phyloP scores from a whole-genome alignment of 2,797 vertebrate species.

The Leuciscus waleckii region DNA sequence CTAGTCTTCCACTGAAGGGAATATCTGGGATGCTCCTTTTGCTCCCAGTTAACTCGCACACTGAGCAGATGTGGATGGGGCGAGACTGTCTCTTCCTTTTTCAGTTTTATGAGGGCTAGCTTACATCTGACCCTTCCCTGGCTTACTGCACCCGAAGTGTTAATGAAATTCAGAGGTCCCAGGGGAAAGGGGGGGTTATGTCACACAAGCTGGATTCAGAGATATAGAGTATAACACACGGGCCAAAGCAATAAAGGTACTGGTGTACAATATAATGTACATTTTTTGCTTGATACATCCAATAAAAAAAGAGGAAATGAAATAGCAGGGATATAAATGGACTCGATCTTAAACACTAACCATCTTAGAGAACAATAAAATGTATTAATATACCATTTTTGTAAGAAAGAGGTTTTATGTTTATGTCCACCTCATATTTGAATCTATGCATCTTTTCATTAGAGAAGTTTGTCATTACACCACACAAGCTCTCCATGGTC shows the following conservation, averaged over 20 bases:
- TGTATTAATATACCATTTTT: not conserved
- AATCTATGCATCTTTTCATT: not conserved
- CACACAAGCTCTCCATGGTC: constrained; percentile 4
- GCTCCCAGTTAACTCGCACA: constrained; percentile 32
- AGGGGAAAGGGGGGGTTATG: constrained; percentile 50
- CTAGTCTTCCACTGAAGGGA: not conserved
- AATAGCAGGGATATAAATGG: not conserved
- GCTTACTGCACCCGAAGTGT: constrained; percentile 34
- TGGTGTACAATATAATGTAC: not conserved
- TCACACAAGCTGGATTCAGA: constrained; percentile 59
- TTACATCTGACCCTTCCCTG: constrained; percentile 43
- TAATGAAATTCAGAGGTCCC: constrained; percentile 70
- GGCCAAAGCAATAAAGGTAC: constrained; percentile 2
- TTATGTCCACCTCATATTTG: not conserved
- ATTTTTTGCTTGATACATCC: not conserved
- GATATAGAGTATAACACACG: constrained; percentile 61
- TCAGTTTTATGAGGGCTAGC: constrained; percentile 42
- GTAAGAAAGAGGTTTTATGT: not conserved
- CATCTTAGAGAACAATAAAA: not conserved
- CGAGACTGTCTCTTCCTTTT: constrained; percentile 51
- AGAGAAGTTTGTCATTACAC: not conserved
- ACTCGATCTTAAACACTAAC: not conserved
- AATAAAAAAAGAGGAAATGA: not conserved
- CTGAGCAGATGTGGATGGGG: constrained; percentile 58
- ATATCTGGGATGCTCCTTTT: constrained; percentile 39